A percentile compares a stretch with the other conserved stretches of the same genome.
Conservation (phyloP, 2,888 invertebrate species). For the Drosophila acutilabella region DNA sequence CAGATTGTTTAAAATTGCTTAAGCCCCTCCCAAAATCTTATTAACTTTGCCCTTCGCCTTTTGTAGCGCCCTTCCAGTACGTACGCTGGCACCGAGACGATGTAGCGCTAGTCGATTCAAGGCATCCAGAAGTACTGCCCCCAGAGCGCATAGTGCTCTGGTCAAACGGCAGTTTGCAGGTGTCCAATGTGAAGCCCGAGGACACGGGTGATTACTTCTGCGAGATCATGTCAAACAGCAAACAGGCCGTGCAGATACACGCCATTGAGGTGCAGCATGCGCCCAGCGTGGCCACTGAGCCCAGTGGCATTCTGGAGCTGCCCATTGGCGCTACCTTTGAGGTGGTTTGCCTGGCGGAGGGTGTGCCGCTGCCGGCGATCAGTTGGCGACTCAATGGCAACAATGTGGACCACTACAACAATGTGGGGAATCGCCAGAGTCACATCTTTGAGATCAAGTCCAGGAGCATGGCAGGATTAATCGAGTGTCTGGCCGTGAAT, state of each 20-base stretch:
- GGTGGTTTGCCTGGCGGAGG: conserved; percentile 90
- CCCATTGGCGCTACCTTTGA: conserved; percentile 90
- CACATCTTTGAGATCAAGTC: conserved; percentile 85
- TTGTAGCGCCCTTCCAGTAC: conserved; percentile 87
- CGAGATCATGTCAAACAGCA: conserved; percentile 84
- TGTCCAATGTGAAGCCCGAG: conserved; percentile 85
- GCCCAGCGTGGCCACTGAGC: conserved; percentile 89
- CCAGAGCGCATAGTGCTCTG: conserved; percentile 88
- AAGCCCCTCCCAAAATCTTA: no score
- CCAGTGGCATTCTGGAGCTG: conserved; percentile 90
- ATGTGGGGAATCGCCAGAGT: conserved; percentile 81
- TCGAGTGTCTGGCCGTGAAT: conserved; percentile 90
- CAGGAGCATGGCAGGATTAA: conserved; percentile 89
- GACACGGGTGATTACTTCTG: conserved; percentile 87
- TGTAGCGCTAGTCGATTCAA: conserved; percentile 88
- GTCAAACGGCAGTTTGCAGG: conserved; percentile 90
- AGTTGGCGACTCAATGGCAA: conserved; percentile 87
- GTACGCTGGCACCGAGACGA: conserved; percentile 91
- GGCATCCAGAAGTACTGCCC: conserved; percentile 85
- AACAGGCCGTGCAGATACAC: conserved; percentile 87
- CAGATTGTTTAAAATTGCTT: background rate
- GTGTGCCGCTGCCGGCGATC: conserved; percentile 90
- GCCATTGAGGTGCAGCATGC: conserved; percentile 92
- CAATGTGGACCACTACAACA: conserved; percentile 67
- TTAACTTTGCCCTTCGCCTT: background rate